Evolutionary conservation across 2,888 invertebrate genomes (phyloP).

Genomic region (Acrobasis suavella): DNA sequence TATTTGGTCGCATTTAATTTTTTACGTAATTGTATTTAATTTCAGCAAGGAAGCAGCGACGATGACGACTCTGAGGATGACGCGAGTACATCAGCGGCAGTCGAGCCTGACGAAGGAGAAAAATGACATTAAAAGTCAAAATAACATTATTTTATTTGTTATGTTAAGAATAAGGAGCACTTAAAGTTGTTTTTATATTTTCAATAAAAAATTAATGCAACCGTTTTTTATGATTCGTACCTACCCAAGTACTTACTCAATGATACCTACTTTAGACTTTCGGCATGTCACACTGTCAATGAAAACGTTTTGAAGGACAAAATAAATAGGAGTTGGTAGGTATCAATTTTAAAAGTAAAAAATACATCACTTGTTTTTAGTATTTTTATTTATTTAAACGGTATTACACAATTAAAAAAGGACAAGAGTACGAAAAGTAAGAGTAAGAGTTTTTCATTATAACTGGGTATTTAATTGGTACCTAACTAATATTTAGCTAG

Average conservation of each 20-base stretch:
- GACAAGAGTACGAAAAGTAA: too few species aligned
- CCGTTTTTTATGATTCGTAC: neutral
- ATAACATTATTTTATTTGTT: conserved; percentile 2
- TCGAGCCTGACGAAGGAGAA: conserved; percentile 37
- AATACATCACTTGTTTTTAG: too few species aligned
- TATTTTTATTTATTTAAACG: too few species aligned
- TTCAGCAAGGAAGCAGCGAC: conserved; percentile 47
- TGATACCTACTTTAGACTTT: neutral
- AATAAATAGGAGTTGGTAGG: conserved; percentile 5
- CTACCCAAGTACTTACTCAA: neutral
- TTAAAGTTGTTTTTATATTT: neutral
- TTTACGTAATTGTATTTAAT: too few species aligned
- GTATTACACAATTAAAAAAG: too few species aligned
- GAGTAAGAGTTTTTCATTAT: too few species aligned
- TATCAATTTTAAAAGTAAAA: too few species aligned
- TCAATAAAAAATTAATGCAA: neutral
- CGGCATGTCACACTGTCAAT: neutral
- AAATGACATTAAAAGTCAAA: conserved; percentile 1
- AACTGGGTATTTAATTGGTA: too few species aligned
- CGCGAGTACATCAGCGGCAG: conserved; percentile 24
- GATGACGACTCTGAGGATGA: conserved; percentile 51
- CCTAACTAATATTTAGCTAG: too few species aligned
- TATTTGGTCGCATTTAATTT: too few species aligned
- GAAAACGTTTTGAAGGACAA: neutral
- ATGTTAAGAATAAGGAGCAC: neutral